Evolutionary conservation across 2,113 vertebrate genomes (phyloP).

Genomic region (Natator depressus): DNA sequence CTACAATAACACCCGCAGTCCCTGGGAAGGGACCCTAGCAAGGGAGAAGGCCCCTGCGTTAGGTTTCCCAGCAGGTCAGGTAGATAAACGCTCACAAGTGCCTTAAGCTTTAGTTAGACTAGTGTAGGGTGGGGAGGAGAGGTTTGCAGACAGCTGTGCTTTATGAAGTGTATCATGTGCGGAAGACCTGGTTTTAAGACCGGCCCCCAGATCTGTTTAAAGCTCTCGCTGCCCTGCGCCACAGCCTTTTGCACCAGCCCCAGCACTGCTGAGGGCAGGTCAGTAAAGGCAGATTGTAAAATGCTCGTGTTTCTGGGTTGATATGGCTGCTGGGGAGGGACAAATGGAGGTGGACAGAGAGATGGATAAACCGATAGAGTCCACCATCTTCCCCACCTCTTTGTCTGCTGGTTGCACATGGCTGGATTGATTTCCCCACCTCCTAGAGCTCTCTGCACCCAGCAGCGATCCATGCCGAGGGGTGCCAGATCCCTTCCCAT

Average conservation of each 20-base stretch:
- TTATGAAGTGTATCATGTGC: not conserved
- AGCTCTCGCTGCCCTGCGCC: not conserved
- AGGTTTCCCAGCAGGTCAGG: not conserved
- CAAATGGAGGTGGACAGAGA: not conserved
- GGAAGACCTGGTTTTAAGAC: not conserved
- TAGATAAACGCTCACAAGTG: not conserved
- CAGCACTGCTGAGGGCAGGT: not conserved
- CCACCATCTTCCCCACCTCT: too few relatives aligned
- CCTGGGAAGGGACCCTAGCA: too few relatives aligned
- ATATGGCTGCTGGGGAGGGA: not conserved
- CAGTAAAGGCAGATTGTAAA: not conserved
- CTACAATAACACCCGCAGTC: not conserved
- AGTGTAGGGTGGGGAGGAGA: not conserved
- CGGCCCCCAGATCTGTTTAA: not conserved
- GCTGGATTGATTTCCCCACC: too few relatives aligned
- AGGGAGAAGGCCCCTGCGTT: not conserved
- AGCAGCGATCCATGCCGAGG: too few relatives aligned
- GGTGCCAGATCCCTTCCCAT: too few relatives aligned
- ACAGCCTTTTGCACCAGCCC: not conserved
- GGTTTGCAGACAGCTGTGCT: too few relatives aligned
- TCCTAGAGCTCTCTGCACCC: too few relatives aligned
- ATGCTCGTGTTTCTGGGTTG: not conserved
- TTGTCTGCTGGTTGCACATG: too few relatives aligned
- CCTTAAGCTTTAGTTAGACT: not conserved
- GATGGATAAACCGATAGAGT: not conserved